phyloP scores from a whole-genome alignment of 2,797 vertebrate species.

The Poecilia picta region DNA sequence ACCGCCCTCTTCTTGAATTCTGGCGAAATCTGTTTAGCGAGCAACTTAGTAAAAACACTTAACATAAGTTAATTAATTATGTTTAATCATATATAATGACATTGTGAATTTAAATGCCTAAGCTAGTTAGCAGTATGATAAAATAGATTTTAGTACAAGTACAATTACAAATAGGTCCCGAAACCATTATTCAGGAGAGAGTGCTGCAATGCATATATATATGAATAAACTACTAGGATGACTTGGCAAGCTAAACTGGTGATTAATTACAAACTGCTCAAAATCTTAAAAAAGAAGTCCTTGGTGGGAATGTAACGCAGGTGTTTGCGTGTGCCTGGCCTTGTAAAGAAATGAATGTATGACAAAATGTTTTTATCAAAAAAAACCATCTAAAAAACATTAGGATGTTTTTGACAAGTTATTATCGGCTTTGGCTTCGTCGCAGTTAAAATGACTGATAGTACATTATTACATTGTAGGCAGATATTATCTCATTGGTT shows the following conservation, averaged over 20 bases:
- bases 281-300: background rate
- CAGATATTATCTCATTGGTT: background rate
- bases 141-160: background rate
- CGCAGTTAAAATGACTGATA: background rate
- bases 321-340: too few species aligned
- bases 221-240: background rate
- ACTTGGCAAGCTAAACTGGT: background rate
- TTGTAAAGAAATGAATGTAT: background rate
- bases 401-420: background rate
- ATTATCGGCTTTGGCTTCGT: background rate
- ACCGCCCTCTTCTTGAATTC: background rate
- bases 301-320: too few species aligned
- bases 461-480: background rate
- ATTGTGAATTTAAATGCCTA: background rate
- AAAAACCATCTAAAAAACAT: background rate
- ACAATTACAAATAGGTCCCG: background rate
- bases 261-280: background rate
- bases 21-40: background rate
- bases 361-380: background rate
- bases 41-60: background rate
- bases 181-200: background rate
- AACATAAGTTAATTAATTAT: background rate
- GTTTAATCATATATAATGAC: background rate
- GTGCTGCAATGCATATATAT: background rate
- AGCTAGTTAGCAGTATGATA: background rate